A percentile compares a stretch with the other conserved stretches of the same genome.
phyloP scores from a whole-genome alignment of 2,113 vertebrate species.

The Salvelinus fontinalis region DNA sequence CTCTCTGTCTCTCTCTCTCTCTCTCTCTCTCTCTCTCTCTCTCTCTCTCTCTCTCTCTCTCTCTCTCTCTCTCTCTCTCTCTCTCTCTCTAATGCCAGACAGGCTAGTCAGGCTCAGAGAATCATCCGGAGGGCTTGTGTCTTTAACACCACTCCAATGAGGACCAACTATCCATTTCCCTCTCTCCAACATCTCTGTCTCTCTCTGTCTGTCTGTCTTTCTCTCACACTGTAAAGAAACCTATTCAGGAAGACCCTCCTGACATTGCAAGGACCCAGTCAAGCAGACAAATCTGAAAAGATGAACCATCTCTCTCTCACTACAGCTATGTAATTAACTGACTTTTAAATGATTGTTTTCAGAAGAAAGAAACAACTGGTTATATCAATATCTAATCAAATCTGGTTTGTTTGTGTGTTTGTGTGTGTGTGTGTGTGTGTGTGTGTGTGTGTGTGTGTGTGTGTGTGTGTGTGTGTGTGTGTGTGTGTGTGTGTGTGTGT shows the following conservation, averaged over 20 bases:
- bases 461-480: background rate
- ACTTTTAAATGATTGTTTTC: conserved; percentile 7
- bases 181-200: background rate
- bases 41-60: no score
- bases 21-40: no score
- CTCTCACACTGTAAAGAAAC: conserved; percentile 9
- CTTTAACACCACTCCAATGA: conserved; percentile 34
- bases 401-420: background rate
- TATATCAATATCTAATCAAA: conserved; percentile 1
- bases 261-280: background rate
- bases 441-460: conserved; percentile 3
- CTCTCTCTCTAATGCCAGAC: conserved; percentile 5
- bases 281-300: background rate
- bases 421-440: background rate
- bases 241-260: background rate
- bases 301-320: conserved; percentile 4
- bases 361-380: background rate
- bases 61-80: background rate
- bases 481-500: conserved; percentile 4
- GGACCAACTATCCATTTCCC: background rate
- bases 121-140: conserved; percentile 23
- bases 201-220: background rate
- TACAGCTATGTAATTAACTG: conserved; percentile 15
- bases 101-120: conserved; percentile 25
- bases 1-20: no score